Evolutionary conservation across 2,113 vertebrate genomes (phyloP).

Genomic region (Dicerorhinus sumatrensis): DNA sequence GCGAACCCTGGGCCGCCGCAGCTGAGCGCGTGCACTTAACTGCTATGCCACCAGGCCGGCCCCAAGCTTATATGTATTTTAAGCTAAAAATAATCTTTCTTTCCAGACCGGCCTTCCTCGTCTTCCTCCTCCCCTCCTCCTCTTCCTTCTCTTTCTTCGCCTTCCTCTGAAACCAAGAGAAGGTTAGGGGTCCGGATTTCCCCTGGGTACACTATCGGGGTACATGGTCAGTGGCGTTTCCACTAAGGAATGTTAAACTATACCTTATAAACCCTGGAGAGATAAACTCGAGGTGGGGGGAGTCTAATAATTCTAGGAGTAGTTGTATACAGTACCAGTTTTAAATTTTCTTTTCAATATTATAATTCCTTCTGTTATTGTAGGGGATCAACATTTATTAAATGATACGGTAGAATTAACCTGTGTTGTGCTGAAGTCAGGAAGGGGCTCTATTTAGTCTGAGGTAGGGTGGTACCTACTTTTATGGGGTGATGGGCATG

Average conservation of each 20-base stretch:
- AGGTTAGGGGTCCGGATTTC: background rate
- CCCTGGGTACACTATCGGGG: rapidly evolving
- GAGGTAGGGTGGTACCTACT: background rate
- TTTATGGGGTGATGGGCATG: background rate
- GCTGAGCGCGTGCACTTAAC: too few species aligned
- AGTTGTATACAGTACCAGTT: background rate
- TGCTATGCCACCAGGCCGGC: too few species aligned
- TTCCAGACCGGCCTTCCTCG: background rate
- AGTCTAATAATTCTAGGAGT: background rate
- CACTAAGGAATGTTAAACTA: background rate
- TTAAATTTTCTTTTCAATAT: background rate
- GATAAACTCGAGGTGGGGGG: background rate
- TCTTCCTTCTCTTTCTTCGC: background rate
- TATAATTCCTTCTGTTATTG: background rate
- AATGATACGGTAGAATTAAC: background rate
- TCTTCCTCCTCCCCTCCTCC: background rate
- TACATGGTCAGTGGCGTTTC: background rate
- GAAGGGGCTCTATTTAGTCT: background rate
- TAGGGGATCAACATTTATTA: background rate
- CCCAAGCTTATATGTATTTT: background rate
- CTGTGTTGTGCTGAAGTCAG: background rate
- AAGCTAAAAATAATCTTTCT: background rate
- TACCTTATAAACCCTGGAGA: background rate
- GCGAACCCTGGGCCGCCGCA: too few species aligned
- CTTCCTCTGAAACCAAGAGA: background rate